Base-by-base conservation (phyloP, 2,797 vertebrate species). In the Anomalospiza imberbis region DNA sequence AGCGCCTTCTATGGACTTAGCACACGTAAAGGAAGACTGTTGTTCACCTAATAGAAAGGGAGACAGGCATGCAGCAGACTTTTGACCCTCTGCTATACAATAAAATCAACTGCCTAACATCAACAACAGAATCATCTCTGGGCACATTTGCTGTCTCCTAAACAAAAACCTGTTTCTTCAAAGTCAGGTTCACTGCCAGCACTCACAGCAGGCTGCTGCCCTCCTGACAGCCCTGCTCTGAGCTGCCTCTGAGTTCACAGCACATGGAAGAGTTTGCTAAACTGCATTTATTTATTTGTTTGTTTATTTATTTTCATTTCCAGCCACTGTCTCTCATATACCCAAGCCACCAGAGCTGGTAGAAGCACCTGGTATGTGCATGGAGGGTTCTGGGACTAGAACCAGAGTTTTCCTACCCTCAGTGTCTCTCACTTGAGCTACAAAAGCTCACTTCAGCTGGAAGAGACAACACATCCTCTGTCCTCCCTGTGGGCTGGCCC, bases 81-180 rank as follows among this genome's bases (percentile, higher is more conserved):
- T 25, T 4, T 42, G 44, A 58, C 20, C 34, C 44, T 66, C 21
- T 62, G 76, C 57, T 36, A 13, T 53, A 26, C 3, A n/a, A 19
- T 3, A 42, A 87, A 86, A 84, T 20, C 42, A 34, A 13, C 68
- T 42, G 22, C 44, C 18, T 25, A 32, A 89, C 10, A 55, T n/a
- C 0, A 10, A 22, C 3, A 26, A 13, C 15, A 12, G 7, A 10
- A 16, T 3, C 9, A n/a, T 6, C 62, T 9, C 4, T 14, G 10
- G 22, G 24, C 36, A 3, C 17, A n/a, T 40, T 31, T 62, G n/a
- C 60, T 42, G 18, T 40, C 70, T 34, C 34, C 67, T 55, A 5
- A 76, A 51, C 15, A 54, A 77, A 88, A 70, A 1, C 2, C 32
- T 24, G 25, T 18, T 32, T n/a, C 4, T 24, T 32, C 36, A 47